Percentiles rank a stretch among this genome's conserved stretches.
phyloP scores from a whole-genome alignment of 2,888 invertebrate species.

The Trissonchulus latispiculum region DNA sequence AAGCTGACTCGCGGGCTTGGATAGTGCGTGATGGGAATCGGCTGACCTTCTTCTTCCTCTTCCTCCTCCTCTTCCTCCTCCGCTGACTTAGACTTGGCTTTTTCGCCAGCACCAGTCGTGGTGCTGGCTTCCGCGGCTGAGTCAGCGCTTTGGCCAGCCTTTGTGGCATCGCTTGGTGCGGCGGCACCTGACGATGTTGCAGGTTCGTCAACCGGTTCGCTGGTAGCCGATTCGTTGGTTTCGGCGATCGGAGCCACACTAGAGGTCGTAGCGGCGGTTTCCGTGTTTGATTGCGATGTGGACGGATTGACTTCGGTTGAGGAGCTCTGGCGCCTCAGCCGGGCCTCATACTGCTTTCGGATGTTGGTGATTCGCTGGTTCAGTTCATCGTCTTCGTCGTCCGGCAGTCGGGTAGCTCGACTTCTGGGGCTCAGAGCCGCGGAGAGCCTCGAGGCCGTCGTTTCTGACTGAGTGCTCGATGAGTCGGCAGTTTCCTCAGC shows the following conservation, averaged over 20 bases:
- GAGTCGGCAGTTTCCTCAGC: not conserved
- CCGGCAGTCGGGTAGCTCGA: not conserved
- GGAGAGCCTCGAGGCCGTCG: not conserved
- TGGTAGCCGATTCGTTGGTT: not conserved
- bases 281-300: not conserved
- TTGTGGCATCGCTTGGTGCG: not conserved
- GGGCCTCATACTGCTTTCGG: slow-evolving; percentile 33
- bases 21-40: not conserved
- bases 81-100: not conserved
- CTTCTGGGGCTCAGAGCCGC: not conserved
- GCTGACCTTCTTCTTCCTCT: slow-evolving; percentile 20
- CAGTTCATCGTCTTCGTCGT: slow-evolving; percentile 33
- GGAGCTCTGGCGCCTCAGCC: not conserved
- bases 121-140: not conserved
- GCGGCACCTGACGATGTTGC: not conserved
- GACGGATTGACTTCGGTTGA: not conserved
- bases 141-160: no score
- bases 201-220: no score
- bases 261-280: not conserved
- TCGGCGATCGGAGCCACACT: not conserved
- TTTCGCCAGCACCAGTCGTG: not conserved
- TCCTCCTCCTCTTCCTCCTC: slow-evolving; percentile 16
- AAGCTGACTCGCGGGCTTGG: not conserved
- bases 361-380: slow-evolving; percentile 38
- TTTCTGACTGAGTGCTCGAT: not conserved